Conservation (phyloP, 2,797 vertebrate species). For the Phoeniculus purpureus region DNA sequence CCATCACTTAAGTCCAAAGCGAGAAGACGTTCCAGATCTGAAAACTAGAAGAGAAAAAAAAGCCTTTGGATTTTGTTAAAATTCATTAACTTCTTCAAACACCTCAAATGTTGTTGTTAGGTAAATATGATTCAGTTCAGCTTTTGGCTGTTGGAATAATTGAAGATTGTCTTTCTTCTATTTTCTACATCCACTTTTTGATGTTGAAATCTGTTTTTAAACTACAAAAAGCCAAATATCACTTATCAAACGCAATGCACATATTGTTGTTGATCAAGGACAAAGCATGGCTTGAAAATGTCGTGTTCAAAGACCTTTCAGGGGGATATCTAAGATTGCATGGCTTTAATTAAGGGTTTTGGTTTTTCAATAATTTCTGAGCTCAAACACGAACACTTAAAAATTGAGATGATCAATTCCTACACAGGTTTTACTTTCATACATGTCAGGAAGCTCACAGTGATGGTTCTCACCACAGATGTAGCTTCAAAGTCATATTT, state of each 20-base stretch:
- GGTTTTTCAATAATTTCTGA: background rate
- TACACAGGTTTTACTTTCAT: background rate
- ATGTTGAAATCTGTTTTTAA: background rate
- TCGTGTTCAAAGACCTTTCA: background rate
- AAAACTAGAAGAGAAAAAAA: background rate
- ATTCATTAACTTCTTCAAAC: background rate
- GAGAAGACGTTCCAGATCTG: background rate
- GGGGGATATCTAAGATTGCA: background rate
- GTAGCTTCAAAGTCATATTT: background rate
- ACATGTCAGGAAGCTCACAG: background rate
- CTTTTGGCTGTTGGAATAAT: background rate
- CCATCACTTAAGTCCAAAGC: background rate
- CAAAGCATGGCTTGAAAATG: background rate
- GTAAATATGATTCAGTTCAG: background rate
- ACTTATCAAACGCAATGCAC: background rate
- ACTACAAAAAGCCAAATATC: background rate
- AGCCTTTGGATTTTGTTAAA: background rate
- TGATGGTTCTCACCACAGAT: background rate
- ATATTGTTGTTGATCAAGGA: background rate
- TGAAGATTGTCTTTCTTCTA: background rate
- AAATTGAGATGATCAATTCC: background rate
- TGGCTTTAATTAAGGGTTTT: rapidly evolving
- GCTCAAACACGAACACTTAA: background rate
- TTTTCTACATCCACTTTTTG: background rate
- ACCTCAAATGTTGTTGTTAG: no score